Evolutionary conservation across 2,113 vertebrate genomes (phyloP).

Genomic region (Tringa solitaria): DNA sequence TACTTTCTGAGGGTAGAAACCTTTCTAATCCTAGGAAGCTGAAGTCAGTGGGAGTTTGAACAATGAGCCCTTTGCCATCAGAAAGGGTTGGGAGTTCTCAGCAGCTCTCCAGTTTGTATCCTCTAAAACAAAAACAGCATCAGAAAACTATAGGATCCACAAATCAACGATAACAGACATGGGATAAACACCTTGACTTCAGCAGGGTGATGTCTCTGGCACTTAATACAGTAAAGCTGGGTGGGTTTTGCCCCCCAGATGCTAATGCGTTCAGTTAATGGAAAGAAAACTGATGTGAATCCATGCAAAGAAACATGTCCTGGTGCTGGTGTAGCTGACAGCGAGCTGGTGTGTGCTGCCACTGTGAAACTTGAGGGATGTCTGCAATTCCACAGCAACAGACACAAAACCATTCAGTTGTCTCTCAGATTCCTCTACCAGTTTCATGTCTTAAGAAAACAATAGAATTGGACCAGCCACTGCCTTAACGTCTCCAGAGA

Average conservation of each 20-base stretch:
- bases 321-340: not conserved
- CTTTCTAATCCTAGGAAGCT: not conserved
- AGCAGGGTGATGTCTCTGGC: not conserved
- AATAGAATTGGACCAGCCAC: not conserved
- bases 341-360: not conserved
- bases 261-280: not conserved
- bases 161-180: not conserved
- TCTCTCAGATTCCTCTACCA: not conserved
- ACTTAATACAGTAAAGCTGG: not conserved
- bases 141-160: not conserved
- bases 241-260: not conserved
- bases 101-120: not conserved
- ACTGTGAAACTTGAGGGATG: not conserved
- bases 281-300: not conserved
- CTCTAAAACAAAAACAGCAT: not conserved
- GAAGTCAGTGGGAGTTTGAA: constrained; percentile 11
- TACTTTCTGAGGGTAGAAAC: not conserved
- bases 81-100: not conserved
- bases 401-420: not conserved
- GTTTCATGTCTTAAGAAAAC: not conserved
- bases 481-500: not conserved
- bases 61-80: not conserved
- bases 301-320: not conserved
- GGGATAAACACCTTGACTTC: not conserved
- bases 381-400: not conserved